Conservation (phyloP, 2,888 invertebrate genomes). For the Agrochola lota region DNA sequence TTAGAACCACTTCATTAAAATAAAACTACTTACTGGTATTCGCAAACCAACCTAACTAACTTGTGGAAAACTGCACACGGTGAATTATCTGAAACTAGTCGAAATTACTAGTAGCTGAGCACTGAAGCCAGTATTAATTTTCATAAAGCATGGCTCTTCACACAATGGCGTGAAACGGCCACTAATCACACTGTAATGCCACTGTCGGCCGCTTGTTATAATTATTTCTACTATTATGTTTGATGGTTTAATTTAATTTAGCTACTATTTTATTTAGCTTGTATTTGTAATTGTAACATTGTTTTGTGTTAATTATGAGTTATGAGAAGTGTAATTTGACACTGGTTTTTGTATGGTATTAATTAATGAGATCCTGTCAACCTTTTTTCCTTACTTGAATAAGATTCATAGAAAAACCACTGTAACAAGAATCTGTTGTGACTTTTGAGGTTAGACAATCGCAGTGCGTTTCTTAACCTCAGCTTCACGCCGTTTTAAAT, state of each 20-base stretch:
- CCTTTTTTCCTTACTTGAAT: background rate
- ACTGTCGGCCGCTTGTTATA: constrained; percentile 10
- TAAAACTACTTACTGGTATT: constrained; percentile 12
- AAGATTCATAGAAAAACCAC: too few relatives aligned
- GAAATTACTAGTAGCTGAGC: constrained; percentile 24
- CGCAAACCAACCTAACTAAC: background rate
- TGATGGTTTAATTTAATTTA: constrained; percentile 48
- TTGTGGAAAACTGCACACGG: constrained; percentile 3
- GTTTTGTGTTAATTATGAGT: constrained; percentile 26
- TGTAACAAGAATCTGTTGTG: background rate
- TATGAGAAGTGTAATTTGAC: constrained; percentile 7
- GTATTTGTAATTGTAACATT: constrained; percentile 16
- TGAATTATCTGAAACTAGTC: constrained; percentile 26
- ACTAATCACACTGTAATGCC: constrained; percentile 44
- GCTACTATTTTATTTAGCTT: constrained; percentile 28
- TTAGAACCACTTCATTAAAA: background rate
- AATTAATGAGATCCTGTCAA: background rate
- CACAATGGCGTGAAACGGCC: constrained; percentile 41
- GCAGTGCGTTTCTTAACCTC: too few relatives aligned
- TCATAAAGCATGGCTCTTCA: constrained; percentile 48
- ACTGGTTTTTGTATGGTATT: too few relatives aligned
- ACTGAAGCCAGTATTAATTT: constrained; percentile 46
- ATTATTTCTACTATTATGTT: constrained; percentile 47
- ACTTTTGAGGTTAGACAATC: background rate
- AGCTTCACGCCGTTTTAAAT: too few relatives aligned